These are phyloP conservation scores for Fragum sueziense DNA, from an alignment of 2,888 invertebrate genomes.

Conservation along the genomic window DNA sequence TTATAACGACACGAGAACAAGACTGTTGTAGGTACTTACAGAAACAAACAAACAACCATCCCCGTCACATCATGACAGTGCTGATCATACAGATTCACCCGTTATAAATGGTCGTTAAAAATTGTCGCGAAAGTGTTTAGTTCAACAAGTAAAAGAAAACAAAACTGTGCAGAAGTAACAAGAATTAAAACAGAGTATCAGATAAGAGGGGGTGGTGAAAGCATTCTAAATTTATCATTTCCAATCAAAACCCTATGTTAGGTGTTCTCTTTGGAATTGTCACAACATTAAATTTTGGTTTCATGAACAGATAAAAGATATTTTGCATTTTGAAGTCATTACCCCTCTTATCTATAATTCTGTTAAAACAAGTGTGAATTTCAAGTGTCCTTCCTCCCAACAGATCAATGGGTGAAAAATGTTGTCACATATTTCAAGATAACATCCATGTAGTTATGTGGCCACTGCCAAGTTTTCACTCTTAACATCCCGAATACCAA, in stretches of 20 bases:
- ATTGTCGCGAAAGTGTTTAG: conserved; percentile 8
- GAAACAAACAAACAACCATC: conserved; percentile 50
- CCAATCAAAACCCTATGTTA: too few relatives aligned
- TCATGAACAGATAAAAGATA: too few relatives aligned
- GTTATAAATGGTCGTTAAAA: neutral
- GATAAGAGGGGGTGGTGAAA: too few relatives aligned
- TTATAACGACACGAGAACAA: neutral
- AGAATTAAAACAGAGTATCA: neutral
- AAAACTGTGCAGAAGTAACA: conserved; percentile 4
- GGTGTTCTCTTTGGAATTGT: too few relatives aligned
- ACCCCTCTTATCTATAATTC: too few relatives aligned
- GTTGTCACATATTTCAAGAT: neutral
- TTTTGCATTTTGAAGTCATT: too few relatives aligned
- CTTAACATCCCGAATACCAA: neutral
- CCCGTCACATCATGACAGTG: conserved; percentile 64
- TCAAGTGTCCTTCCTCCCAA: conserved; percentile 5
- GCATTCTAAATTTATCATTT: too few relatives aligned
- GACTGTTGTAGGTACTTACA: conserved; percentile 57
- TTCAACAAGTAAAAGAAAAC: neutral
- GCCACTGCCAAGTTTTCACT: neutral
- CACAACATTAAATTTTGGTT: too few relatives aligned
- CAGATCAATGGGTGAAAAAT: neutral
- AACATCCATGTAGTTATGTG: neutral
- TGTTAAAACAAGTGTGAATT: neutral
- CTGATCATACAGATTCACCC: conserved; percentile 26